Evolutionary conservation across 2,888 invertebrate species (phyloP), one percentile per base, ranked within the genome.

Genomic region (Nymphalis urticae): DNA sequence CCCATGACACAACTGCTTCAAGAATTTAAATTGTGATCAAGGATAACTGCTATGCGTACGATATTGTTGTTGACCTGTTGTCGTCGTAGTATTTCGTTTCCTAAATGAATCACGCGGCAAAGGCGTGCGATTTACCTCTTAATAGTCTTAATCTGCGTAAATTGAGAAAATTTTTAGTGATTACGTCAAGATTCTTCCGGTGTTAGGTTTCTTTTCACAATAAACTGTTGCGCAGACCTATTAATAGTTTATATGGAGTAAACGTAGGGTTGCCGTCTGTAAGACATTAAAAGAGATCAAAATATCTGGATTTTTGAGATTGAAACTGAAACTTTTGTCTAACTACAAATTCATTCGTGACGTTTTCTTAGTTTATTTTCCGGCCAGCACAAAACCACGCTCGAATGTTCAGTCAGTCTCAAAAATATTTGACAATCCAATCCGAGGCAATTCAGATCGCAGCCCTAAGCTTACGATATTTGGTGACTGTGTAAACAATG

Each of bases 401-500:
- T 42, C 42, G 13, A 42, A 4, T 42, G 10, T 42, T 42, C 13
- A 3, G 13, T 13, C 4, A 13, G 13, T 2, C 42, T 13, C 13
- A 42, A 13, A 2, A 42, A 4, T 42, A 42, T 13, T 13, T 42
- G 42, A 13, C 42, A 42, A 42, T 42, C 4, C 13, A 42, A 42
- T 42, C 4, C 42, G 42, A 56, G n/a, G 1, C 9, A 8, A 8
- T 9, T n/a, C 17, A 32, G 54, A 56, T 56, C 27, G 27, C 54
- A 56, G 32, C 54, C 54, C 54, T 56, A 7, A 24, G 16, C 17
- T 4, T 32, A 32, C 51, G 51, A 32, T 32, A 32, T 32, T 70
- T 64, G 72, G 73, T 80, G 82, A 76, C 77, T 70, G 70, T 73
- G 76, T 89, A 88, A 85, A 88, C 87, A 88, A 85, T 81, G 76